These are phyloP conservation scores for Astropecten irregularis DNA, from an alignment of 53 echinoderm and acorn worm species.

Conservation along the genomic window DNA sequence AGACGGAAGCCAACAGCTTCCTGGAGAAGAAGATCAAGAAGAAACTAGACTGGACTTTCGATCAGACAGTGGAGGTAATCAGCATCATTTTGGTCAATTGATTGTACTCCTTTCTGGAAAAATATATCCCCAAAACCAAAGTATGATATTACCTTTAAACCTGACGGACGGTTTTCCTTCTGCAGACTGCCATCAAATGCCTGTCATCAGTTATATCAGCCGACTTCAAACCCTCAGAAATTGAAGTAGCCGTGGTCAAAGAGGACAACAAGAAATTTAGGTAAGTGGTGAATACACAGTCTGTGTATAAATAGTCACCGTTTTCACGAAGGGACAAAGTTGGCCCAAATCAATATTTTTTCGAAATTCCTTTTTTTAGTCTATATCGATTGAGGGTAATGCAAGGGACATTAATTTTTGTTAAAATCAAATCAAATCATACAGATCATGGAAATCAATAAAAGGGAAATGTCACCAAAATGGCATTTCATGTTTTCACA, in stretches of 20 bases:
- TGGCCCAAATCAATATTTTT: too few relatives aligned
- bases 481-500: too few relatives aligned
- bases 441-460: too few relatives aligned
- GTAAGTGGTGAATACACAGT: conserved; percentile 40
- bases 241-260: conserved; percentile 91
- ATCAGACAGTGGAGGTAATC: conserved; percentile 88
- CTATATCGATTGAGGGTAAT: too few relatives aligned
- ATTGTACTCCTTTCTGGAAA: background rate
- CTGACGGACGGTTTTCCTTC: too few relatives aligned
- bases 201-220: conserved; percentile 90
- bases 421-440: too few relatives aligned
- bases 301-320: background rate
- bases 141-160: too few relatives aligned
- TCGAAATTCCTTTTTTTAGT: too few relatives aligned
- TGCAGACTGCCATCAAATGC: conserved; percentile 93
- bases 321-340: too few relatives aligned
- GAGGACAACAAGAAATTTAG: conserved; percentile 80
- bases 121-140: too few relatives aligned
- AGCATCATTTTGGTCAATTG: background rate
- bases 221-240: conserved; percentile 93
- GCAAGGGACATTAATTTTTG: too few relatives aligned
- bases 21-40: conserved; percentile 99
- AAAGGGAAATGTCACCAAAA: too few relatives aligned
- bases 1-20: conserved; percentile 99
- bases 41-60: conserved; percentile 87